Evolutionary conservation across 2,113 vertebrate genomes (phyloP), one percentile per base, ranked within the genome.

Genomic region (Ascaphus truei): DNA sequence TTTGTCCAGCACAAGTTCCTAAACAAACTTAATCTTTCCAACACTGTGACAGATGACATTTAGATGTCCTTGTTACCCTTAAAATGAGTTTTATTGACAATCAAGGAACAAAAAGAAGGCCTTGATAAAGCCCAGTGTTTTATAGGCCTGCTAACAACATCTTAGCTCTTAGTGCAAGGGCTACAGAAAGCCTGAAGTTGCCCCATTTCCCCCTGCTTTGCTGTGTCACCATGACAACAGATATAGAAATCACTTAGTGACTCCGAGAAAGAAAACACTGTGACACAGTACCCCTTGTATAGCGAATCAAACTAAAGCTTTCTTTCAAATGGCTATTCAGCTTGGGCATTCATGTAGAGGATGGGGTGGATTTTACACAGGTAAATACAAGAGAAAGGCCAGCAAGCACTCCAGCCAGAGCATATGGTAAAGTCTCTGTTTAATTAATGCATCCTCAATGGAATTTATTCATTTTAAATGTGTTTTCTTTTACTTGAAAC

Each of bases 181-280:
- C 89, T 80, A 80, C 86, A 91, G 84, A 90, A 93, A 94, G 93
- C 92, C 93, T 86, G 71, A 94, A 93, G 94, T 96, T 93, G 94
- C 90, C 86, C 88, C 89, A 92, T 90, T 94, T 95, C 95, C 91
- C 90, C 56, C 90, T 90, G 91, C 87, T 91, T 93, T 81, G 84
- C 91, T 90, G 73, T 84, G 82, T 99, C 92, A 83, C 94, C 95
- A 98, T 98, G 95, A 95, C 95, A 93, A 99, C 97, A 90, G 94
- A 98, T 96, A 97, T 96, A 98, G 96, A 98, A 99, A 97, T 98
- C 95, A 96, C 93, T 94, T 91, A 92, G 89, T 92, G 95, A 94
- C 91, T 96, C 90, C 92, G 84, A 90, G 91, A 93, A 92, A 93
- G 92, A 93, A 92, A 92, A 92, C 92, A 85, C 83, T 90, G 91